These are phyloP conservation scores for Pectinophora gossypiella DNA, from an alignment of 1,140 invertebrate species.

Conservation along the genomic window DNA sequence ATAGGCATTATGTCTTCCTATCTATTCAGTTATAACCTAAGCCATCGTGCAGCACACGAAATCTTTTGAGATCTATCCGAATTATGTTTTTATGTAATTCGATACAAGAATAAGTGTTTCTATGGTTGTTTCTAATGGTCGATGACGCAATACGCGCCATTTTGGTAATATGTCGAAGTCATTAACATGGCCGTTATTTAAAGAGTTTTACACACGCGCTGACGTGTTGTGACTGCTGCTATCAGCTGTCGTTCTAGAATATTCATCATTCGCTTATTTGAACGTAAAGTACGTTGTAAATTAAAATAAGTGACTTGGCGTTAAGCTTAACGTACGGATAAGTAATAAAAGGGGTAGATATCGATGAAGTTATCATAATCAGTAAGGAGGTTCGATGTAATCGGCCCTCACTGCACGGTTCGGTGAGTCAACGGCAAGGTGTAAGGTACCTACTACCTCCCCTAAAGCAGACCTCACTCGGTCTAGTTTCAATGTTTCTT, in stretches of 20 bases:
- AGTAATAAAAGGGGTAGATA: not conserved
- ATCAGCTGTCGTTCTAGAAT: not conserved
- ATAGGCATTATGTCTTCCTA: too few species aligned
- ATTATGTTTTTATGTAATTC: too few species aligned
- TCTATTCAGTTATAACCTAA: too few species aligned
- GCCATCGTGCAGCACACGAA: too few species aligned
- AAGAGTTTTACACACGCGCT: not conserved
- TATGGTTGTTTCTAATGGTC: not conserved
- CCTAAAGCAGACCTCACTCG: conserved; percentile 22
- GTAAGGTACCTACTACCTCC: not conserved
- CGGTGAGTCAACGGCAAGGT: not conserved
- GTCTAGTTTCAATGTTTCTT: conserved; percentile 30
- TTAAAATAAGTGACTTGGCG: not conserved
- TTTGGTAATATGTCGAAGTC: conserved; percentile 32
- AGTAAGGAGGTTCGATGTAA: not conserved
- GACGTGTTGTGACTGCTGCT: not conserved
- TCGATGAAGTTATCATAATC: not conserved
- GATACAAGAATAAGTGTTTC: not conserved
- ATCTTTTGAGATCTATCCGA: too few species aligned
- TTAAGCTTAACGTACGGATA: too few species aligned
- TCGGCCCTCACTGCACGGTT: not conserved
- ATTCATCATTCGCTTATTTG: not conserved
- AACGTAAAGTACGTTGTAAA: too few species aligned
- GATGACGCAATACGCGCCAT: conserved; percentile 47
- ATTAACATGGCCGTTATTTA: conserved; percentile 31